phyloP scores from a whole-genome alignment of 2,888 invertebrate species.

The Euplexia lucipara region DNA sequence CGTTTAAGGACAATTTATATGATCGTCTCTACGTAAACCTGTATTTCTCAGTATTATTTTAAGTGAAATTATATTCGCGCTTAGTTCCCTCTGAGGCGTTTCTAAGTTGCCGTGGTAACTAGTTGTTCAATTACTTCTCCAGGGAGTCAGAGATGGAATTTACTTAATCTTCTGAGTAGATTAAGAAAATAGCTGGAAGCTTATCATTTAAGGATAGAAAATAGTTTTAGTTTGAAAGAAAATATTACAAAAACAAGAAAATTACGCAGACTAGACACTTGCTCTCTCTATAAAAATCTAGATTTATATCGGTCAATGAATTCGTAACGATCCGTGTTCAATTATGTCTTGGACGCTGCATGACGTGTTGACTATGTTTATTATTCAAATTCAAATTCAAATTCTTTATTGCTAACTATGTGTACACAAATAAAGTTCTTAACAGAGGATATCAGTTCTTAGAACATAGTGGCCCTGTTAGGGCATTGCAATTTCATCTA shows the following conservation, averaged over 20 bases:
- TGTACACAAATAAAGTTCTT: no score
- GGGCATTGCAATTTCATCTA: no score
- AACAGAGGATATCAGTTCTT: no score
- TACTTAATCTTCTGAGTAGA: slow-evolving; percentile 7
- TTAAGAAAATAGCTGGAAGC: slow-evolving; percentile 18
- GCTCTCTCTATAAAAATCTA: not conserved
- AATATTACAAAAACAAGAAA: not conserved
- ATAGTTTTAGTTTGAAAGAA: slow-evolving; percentile 1
- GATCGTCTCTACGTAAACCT: not conserved
- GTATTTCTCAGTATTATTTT: not conserved
- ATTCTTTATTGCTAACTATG: no score
- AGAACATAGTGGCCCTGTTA: no score
- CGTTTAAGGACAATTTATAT: not conserved
- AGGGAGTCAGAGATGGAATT: not conserved
- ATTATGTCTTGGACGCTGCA: no score
- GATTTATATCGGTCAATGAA: not conserved
- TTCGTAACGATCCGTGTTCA: no score
- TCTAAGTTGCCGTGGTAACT: slow-evolving; percentile 8
- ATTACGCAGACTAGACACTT: not conserved
- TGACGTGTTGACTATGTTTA: no score
- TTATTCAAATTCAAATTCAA: no score
- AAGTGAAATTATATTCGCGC: not conserved
- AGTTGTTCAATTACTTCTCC: slow-evolving; percentile 14
- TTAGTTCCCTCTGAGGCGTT: slow-evolving; percentile 11
- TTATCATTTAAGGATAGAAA: slow-evolving; percentile 6